Evolutionary conservation across 1,140 invertebrate species (phyloP).

Genomic region (Meloidogyne exigua): DNA sequence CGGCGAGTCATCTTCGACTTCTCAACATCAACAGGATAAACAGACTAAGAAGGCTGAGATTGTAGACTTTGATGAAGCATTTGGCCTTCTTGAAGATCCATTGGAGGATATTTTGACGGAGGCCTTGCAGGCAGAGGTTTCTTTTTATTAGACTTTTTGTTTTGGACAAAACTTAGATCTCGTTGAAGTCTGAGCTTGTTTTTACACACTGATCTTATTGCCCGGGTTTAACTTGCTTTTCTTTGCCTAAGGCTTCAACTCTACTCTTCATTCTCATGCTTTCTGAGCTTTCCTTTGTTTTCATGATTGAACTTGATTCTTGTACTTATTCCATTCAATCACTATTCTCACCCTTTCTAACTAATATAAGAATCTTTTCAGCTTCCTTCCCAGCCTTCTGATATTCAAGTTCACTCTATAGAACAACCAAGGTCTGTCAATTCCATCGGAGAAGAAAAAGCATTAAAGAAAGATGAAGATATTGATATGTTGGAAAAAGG

Average conservation of each 20-base stretch:
- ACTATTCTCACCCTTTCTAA: no score
- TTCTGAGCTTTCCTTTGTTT: no score
- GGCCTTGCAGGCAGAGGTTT: neutral
- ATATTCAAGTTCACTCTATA: neutral
- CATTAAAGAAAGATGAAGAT: neutral
- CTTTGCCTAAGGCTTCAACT: no score
- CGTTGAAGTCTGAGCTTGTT: no score
- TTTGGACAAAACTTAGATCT: no score
- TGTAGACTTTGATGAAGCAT: slow-evolving; percentile 38
- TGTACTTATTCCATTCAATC: no score
- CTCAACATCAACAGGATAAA: neutral
- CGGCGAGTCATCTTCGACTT: neutral
- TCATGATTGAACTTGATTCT: no score
- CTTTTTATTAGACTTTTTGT: neutral
- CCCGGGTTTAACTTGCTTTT: no score
- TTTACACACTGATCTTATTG: no score
- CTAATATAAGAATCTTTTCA: no score
- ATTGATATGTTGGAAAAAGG: neutral
- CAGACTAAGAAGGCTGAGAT: slow-evolving; percentile 3
- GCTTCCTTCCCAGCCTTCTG: neutral
- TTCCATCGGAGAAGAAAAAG: neutral
- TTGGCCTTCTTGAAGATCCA: slow-evolving; percentile 34
- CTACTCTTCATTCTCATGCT: no score
- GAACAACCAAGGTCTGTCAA: neutral
- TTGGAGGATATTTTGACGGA: neutral